Evolutionary conservation across 1,140 invertebrate genomes (phyloP).

Genomic region (Zaprionus nigranus): DNA sequence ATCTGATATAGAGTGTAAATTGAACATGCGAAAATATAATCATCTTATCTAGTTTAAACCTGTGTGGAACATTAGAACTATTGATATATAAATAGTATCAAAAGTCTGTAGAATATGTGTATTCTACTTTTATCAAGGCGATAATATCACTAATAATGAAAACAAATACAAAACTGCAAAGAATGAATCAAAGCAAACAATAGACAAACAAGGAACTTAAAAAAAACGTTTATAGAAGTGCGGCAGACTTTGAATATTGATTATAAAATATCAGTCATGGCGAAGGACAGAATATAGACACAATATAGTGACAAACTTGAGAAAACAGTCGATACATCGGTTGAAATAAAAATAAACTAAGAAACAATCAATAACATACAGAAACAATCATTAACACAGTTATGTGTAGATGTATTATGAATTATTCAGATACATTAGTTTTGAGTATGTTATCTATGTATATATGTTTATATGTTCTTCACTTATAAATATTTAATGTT

Average conservation of each 20-base stretch:
- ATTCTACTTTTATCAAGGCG: neutral
- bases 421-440: neutral
- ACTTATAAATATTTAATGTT: too few species aligned
- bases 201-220: neutral
- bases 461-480: too few species aligned
- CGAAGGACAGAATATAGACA: slow-evolving; percentile 1
- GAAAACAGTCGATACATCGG: neutral
- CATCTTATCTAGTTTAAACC: neutral
- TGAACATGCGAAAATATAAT: slow-evolving; percentile 4
- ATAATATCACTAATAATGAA: neutral
- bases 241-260: neutral
- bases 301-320: slow-evolving; percentile 5
- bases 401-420: neutral
- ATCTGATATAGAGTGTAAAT: neutral
- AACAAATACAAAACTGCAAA: neutral
- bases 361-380: neutral
- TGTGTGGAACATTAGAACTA: neutral
- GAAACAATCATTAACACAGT: neutral
- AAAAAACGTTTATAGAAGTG: neutral
- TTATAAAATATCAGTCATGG: slow-evolving; percentile 4
- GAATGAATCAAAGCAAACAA: slow-evolving; percentile 5
- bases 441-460: neutral
- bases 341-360: neutral
- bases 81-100: neutral
- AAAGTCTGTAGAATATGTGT: neutral